Evolutionary conservation across 2,888 invertebrate genomes (phyloP).

Genomic region (Herminia tarsipennalis): DNA sequence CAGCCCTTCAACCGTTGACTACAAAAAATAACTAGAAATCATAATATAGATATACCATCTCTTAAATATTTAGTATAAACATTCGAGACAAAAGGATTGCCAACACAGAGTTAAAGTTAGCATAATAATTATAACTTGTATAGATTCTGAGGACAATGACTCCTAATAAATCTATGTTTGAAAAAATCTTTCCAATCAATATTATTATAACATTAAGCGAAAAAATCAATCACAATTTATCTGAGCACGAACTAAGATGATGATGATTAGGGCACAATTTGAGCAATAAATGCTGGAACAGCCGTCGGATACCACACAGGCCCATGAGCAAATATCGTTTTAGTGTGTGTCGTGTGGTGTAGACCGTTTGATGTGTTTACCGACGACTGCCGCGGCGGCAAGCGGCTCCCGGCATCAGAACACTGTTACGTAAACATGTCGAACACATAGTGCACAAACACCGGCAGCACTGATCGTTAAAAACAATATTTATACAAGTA

Average conservation of each 20-base stretch:
- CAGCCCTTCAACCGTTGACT: constrained; percentile 56
- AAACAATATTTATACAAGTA: constrained; percentile 81
- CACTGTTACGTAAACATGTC: constrained; percentile 80
- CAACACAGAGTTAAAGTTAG: constrained; percentile 15
- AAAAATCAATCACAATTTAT: constrained; percentile 32
- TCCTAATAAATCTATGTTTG: constrained; percentile 24
- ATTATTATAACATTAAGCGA: constrained; percentile 23
- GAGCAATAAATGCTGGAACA: constrained; percentile 33
- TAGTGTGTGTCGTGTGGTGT: constrained; percentile 61
- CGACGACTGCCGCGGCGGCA: constrained; percentile 36
- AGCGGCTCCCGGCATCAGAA: constrained; percentile 57
- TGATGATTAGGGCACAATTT: constrained; percentile 26
- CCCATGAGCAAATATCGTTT: constrained; percentile 60
- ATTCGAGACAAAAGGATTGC: constrained; percentile 11
- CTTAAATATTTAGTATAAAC: constrained; percentile 12
- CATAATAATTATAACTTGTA: constrained; percentile 23
- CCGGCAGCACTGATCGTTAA: constrained; percentile 78
- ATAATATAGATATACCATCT: neutral
- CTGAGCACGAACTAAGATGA: constrained; percentile 15
- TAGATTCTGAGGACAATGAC: constrained; percentile 39
- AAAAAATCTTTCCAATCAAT: constrained; percentile 21
- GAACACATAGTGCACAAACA: constrained; percentile 72
- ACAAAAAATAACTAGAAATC: constrained; percentile 40
- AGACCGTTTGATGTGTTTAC: constrained; percentile 59
- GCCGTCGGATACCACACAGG: constrained; percentile 52